phyloP scores from a whole-genome alignment of 2,888 invertebrate species.

The Idaea biselata region DNA sequence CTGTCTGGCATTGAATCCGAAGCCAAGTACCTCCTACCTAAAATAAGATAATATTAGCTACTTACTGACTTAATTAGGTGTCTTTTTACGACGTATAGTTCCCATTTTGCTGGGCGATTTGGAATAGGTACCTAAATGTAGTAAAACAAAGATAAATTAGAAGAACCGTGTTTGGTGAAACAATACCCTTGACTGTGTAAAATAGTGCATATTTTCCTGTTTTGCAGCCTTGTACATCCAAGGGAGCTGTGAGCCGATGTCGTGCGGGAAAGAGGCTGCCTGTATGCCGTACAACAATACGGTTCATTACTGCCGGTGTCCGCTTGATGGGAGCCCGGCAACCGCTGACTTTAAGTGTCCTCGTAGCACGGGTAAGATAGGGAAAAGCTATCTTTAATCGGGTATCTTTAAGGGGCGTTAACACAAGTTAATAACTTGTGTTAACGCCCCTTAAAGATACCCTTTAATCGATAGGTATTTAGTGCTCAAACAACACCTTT shows the following conservation, averaged over 20 bases:
- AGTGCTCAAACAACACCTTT: too few relatives aligned
- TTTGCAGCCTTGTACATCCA: conserved; percentile 49
- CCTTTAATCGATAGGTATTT: too few relatives aligned
- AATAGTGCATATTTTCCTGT: conserved; percentile 6
- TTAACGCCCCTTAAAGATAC: too few relatives aligned
- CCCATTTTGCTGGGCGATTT: too few relatives aligned
- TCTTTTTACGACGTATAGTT: too few relatives aligned
- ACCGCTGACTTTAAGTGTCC: conserved; percentile 82
- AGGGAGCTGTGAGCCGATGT: conserved; percentile 71
- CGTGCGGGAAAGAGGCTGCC: conserved; percentile 83
- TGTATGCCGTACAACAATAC: conserved; percentile 75
- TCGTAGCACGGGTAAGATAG: conserved; percentile 76
- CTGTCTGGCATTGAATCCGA: not conserved
- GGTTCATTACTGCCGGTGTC: conserved; percentile 83
- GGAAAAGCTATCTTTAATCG: not conserved
- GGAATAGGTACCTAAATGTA: too few relatives aligned
- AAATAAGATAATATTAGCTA: too few relatives aligned
- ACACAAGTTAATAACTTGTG: too few relatives aligned
- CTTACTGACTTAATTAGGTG: too few relatives aligned
- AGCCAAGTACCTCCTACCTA: too few relatives aligned
- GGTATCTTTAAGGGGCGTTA: too few relatives aligned
- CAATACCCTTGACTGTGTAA: not conserved
- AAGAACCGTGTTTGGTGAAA: not conserved
- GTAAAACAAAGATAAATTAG: not conserved
- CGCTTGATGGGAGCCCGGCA: conserved; percentile 83